Evolutionary conservation across 2,797 vertebrate genomes (phyloP), one percentile per base, ranked within the genome.

Genomic region (Euphonia xanthogaster): DNA sequence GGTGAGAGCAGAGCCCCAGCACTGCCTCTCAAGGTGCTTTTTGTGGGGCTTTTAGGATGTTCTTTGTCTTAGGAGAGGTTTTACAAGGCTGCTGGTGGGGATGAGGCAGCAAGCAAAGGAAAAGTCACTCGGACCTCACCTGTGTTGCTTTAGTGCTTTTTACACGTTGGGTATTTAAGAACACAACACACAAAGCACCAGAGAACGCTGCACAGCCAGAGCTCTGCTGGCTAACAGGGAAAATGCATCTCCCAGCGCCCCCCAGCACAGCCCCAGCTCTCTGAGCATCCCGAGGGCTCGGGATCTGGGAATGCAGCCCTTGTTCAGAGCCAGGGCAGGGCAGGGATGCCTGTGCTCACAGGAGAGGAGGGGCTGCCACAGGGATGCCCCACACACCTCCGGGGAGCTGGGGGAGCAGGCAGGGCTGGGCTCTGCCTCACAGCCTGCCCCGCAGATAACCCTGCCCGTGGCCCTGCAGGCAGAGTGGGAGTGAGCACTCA

Each of bases 401-500:
- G 6, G 83, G 5, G 5, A 11, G 86, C 68, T 19, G 50, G 23
- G 54, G 28, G 39, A 1, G 5, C 8, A 35, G 61, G 30, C 54
- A 55, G 54, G 45, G 31, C 42, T 0, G 5, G 6, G 14, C 55
- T 57, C 55, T 55, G 35, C 50, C 54, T 35, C 72, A 57, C 5
- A 27, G 27, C 61, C 60, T 33, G 50, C 22, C 3, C 18, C 22
- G 30, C 40, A 45, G 39, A 63, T 6, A 20, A 21, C 16, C 25
- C 16, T 25, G 12, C 0, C 40, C 75, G 4, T 0, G 5, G 42
- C 70, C 31, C 81, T 22, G 68, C 37, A 51, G 40, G 9, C 5
- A 2, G 9, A 6, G 18, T 3, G 24, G 14, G 22, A 39, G 44
- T 8, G 12, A 45, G 62, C 6, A 1, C 45, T 13, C 13, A 0